phyloP scores from a whole-genome alignment of 1,140 invertebrate species.

The Trinorchestia longiramus region DNA sequence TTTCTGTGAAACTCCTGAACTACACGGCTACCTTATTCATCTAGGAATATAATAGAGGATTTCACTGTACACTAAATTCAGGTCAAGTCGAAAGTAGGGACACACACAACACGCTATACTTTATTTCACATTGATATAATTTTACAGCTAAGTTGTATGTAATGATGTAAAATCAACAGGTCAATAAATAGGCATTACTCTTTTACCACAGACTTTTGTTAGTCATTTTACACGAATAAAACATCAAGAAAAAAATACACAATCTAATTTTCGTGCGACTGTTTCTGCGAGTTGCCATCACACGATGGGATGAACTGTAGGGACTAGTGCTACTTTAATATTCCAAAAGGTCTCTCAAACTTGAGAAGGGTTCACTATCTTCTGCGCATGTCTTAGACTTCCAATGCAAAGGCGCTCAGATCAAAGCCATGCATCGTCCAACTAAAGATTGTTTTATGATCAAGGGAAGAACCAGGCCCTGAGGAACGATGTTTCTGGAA shows the following conservation, averaged over 20 bases:
- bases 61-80: background rate
- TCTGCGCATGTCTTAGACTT: background rate
- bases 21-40: background rate
- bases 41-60: background rate
- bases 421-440: background rate
- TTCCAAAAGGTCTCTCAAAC: background rate
- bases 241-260: background rate
- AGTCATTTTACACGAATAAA: background rate
- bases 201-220: background rate
- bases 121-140: background rate
- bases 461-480: background rate
- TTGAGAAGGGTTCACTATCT: background rate
- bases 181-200: background rate
- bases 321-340: background rate
- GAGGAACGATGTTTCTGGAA: background rate
- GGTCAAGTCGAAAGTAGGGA: no score
- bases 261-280: background rate
- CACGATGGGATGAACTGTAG: background rate
- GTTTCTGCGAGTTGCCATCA: background rate
- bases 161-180: background rate
- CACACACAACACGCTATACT: no score
- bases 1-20: background rate
- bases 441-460: background rate
- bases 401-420: background rate
- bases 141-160: background rate